Evolutionary conservation across 2,113 vertebrate genomes (phyloP).

Genomic region (Carlito syrichta): DNA sequence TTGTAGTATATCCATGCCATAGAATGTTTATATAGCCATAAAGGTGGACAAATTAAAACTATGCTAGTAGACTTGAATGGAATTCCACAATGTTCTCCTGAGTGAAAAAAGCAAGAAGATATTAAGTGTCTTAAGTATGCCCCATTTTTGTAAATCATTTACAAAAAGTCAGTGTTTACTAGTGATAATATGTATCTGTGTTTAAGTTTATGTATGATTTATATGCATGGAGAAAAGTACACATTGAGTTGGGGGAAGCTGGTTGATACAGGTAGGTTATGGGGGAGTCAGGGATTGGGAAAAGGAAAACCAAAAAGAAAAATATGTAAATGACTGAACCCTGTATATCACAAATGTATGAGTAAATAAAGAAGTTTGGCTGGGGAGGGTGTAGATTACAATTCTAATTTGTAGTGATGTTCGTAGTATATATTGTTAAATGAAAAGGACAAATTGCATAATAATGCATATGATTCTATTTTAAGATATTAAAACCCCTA

Average conservation of each 20-base stretch:
- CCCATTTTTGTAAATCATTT: neutral
- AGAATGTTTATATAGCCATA: neutral
- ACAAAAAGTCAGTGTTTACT: neutral
- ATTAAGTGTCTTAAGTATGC: neutral
- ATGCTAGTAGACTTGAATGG: neutral
- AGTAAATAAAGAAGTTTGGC: neutral
- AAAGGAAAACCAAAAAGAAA: neutral
- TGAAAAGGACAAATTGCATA: neutral
- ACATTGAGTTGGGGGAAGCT: neutral
- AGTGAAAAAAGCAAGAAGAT: neutral
- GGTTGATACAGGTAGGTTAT: neutral
- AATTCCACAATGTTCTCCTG: neutral
- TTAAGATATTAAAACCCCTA: neutral
- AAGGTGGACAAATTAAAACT: neutral
- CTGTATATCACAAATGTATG: neutral
- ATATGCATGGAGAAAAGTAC: neutral
- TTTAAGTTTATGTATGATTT: neutral
- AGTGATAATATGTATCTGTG: neutral
- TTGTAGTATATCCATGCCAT: neutral
- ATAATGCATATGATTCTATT: conserved; percentile 12
- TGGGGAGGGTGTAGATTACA: neutral
- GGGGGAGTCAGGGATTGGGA: neutral
- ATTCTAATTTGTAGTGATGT: neutral
- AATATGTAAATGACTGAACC: neutral
- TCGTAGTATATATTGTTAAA: neutral